Percentiles rank a stretch among this genome's conserved stretches.
Conservation (phyloP, 2,888 invertebrate species). For the Pterostichus madidus region DNA sequence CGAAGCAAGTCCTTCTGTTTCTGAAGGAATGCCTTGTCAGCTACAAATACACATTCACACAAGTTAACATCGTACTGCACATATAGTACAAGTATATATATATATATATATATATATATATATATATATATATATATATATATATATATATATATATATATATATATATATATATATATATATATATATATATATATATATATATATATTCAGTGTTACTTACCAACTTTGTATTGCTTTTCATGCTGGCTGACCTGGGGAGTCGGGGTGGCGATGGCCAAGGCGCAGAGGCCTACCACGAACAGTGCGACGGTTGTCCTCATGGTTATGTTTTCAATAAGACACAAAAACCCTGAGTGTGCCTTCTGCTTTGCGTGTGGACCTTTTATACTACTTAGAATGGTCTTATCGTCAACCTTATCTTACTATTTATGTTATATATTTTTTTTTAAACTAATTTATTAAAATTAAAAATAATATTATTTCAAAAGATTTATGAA, state of each 20-base stretch:
- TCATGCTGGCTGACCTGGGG: constrained; percentile 73
- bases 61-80: not conserved
- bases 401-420: constrained; percentile 9
- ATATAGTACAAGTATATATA: too few relatives aligned
- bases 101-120: too few relatives aligned
- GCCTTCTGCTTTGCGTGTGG: not conserved
- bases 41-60: not conserved
- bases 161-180: too few relatives aligned
- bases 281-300: constrained; percentile 70
- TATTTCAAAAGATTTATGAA: too few relatives aligned
- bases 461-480: too few relatives aligned
- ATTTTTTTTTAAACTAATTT: not conserved
- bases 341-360: constrained; percentile 66
- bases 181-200: too few relatives aligned
- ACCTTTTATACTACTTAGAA: constrained; percentile 67
- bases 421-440: not conserved
- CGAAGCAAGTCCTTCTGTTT: constrained; percentile 78
- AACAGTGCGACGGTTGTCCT: constrained; percentile 69
- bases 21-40: too few relatives aligned
- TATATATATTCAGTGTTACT: constrained; percentile 70
- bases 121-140: too few relatives aligned
- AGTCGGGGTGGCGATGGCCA: constrained; percentile 75
- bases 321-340: constrained; percentile 67
- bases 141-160: too few relatives aligned
- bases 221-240: constrained; percentile 75